Evolutionary conservation across 2,797 vertebrate genomes (phyloP).

Genomic region (Dryobates pubescens): DNA sequence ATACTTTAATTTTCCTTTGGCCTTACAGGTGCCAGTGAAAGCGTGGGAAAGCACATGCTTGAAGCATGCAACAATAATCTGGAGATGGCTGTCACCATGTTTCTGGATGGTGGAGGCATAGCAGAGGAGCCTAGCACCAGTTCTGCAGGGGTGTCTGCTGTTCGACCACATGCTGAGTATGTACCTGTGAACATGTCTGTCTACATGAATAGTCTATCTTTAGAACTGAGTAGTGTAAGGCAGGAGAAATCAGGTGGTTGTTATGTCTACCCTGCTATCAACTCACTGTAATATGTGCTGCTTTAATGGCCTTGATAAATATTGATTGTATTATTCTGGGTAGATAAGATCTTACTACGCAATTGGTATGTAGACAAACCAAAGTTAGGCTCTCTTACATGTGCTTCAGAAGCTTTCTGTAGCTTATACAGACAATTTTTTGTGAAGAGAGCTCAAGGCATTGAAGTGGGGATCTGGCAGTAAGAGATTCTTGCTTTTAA

Average conservation of each 20-base stretch:
- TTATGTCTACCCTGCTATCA: neutral
- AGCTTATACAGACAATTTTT: accelerated
- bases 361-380: neutral
- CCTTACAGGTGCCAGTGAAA: conserved; percentile 92
- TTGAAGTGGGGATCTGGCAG: neutral
- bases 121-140: conserved; percentile 98
- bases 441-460: neutral
- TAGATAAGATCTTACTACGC: accelerated
- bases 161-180: conserved; percentile 84
- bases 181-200: neutral
- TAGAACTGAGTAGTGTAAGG: accelerated
- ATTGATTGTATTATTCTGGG: neutral
- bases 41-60: conserved; percentile 95
- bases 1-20: neutral
- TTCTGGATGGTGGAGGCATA: conserved; percentile 94
- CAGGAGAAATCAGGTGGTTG: neutral
- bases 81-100: conserved; percentile 99
- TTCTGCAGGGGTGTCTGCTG: conserved; percentile 88
- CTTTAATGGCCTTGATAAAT: neutral
- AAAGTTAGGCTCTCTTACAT: neutral
- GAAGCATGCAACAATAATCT: conserved; percentile 98
- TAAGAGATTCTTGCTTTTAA: neutral
- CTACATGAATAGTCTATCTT: neutral
- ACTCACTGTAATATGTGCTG: accelerated
- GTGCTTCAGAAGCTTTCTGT: neutral